Conservation (phyloP, 2,888 invertebrate species). For the Mythimna impura region DNA sequence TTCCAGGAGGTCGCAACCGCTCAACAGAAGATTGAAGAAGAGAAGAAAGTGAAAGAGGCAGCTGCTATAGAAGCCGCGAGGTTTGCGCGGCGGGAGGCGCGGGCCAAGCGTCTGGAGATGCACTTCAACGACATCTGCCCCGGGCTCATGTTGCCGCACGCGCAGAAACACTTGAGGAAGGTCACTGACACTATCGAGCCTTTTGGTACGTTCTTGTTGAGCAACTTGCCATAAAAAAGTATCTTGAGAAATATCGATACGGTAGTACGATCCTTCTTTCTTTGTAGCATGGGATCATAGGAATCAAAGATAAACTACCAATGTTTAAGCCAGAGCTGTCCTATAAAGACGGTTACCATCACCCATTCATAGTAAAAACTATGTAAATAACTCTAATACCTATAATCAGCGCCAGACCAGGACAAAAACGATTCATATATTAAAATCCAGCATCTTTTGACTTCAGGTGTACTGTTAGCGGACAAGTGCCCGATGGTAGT, state of each 20-base stretch:
- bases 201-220: conserved; percentile 69
- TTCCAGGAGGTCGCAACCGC: conserved; percentile 79
- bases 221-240: neutral
- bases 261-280: neutral
- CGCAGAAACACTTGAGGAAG: conserved; percentile 84
- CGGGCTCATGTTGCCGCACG: conserved; percentile 88
- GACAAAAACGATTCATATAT: neutral
- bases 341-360: neutral
- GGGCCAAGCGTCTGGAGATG: conserved; percentile 87
- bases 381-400: neutral
- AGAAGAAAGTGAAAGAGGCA: conserved; percentile 77
- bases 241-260: neutral
- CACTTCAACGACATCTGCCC: conserved; percentile 88
- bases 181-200: conserved; percentile 83
- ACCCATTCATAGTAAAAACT: neutral
- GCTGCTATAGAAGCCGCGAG: conserved; percentile 85
- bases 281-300: neutral
- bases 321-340: neutral
- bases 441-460: neutral
- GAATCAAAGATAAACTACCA: neutral
- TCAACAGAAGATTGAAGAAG: conserved; percentile 74
- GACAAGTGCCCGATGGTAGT: conserved; percentile 86
- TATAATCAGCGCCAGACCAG: neutral
- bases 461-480: conserved; percentile 82
- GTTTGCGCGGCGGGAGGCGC: conserved; percentile 85